Evolutionary conservation across 2,888 invertebrate species (phyloP).

Genomic region (Conus canariensis): DNA sequence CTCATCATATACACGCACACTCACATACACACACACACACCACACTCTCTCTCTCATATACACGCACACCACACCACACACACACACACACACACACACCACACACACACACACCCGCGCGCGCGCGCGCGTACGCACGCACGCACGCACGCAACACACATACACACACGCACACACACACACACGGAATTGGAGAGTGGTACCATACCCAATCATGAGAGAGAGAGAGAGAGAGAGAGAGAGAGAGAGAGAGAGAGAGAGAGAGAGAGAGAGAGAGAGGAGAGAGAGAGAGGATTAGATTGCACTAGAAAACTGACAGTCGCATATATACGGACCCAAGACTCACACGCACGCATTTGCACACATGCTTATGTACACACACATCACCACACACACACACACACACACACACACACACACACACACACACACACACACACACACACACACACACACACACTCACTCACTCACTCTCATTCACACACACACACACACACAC

Average conservation of each 20-base stretch:
- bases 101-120: too few relatives aligned
- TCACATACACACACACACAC: neutral
- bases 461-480: neutral
- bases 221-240: neutral
- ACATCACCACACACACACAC: too few relatives aligned
- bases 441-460: neutral
- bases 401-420: neutral
- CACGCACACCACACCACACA: constrained; percentile 5
- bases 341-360: constrained; percentile 5
- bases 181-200: too few relatives aligned
- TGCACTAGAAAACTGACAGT: neutral
- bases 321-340: neutral
- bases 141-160: neutral
- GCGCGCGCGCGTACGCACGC: too few relatives aligned
- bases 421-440: neutral
- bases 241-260: too few relatives aligned
- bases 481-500: constrained; percentile 26
- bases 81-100: constrained; percentile 15
- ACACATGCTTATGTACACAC: neutral
- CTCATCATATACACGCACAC: too few relatives aligned
- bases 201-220: neutral
- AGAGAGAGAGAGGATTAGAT: neutral
- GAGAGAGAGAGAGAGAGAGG: too few relatives aligned
- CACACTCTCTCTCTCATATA: too few relatives aligned
- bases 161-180: too few relatives aligned